phyloP scores from a whole-genome alignment of 35 echinoderm and acorn worm genomes.

The Ptychodera flava region DNA sequence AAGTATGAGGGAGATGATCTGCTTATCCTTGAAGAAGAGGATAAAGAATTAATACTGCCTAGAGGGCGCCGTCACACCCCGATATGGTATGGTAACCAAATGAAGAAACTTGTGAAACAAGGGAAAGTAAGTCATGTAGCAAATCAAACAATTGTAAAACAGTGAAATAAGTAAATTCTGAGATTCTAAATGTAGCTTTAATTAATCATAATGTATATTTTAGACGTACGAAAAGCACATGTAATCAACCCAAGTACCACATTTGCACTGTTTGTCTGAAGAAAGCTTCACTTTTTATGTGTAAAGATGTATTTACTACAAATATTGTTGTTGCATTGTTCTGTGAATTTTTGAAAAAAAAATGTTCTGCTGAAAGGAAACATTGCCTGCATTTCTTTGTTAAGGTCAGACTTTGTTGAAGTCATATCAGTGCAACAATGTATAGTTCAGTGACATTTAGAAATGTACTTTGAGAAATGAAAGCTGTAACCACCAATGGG shows the following conservation, averaged over 20 bases:
- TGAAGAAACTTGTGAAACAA: slow-evolving; percentile 87
- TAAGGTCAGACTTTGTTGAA: no score
- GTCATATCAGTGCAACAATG: no score
- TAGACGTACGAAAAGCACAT: no score
- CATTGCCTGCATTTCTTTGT: no score
- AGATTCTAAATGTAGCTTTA: not conserved
- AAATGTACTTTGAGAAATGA: no score
- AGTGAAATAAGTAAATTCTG: not conserved
- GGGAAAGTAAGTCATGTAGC: slow-evolving; percentile 49
- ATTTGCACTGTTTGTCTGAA: not conserved
- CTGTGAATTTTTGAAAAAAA: no score
- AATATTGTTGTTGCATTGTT: not conserved
- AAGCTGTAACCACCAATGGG: no score
- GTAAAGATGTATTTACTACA: slow-evolving; percentile 4
- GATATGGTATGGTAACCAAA: slow-evolving; percentile 72
- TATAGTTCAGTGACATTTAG: no score
- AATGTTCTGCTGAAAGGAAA: no score
- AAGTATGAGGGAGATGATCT: not conserved
- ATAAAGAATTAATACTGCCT: not conserved
- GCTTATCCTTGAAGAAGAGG: not conserved
- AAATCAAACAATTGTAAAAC: not conserved
- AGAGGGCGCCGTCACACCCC: slow-evolving; percentile 54
- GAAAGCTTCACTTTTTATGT: slow-evolving; percentile 15
- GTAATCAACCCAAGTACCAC: not conserved
- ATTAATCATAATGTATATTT: not conserved